A percentile compares a stretch with the other conserved stretches of the same genome.
These are phyloP conservation scores for Hypena proboscidalis DNA, from an alignment of 2,888 invertebrate genomes.

Conservation along the genomic window DNA sequence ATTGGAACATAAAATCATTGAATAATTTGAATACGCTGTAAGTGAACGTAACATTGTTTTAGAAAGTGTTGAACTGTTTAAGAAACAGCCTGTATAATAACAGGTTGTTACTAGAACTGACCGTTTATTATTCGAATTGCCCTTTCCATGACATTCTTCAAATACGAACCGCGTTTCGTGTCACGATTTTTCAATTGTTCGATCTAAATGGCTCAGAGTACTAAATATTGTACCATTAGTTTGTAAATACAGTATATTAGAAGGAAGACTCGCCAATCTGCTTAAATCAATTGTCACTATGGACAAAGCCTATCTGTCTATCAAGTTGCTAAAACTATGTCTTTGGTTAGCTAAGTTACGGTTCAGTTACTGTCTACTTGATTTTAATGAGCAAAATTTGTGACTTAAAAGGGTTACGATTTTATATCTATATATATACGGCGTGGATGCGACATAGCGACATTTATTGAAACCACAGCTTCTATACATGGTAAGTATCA, in stretches of 20 bases:
- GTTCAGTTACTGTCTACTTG: too few relatives aligned
- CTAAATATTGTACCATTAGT: conserved; percentile 41
- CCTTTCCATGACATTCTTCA: conserved; percentile 71
- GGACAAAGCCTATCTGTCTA: too few relatives aligned
- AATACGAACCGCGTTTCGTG: conserved; percentile 51
- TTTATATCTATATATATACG: too few relatives aligned
- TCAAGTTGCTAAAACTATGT: too few relatives aligned
- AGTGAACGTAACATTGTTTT: conserved; percentile 73
- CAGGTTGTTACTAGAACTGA: conserved; percentile 54
- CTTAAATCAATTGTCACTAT: too few relatives aligned
- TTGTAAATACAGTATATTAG: conserved; percentile 31
- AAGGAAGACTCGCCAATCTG: too few relatives aligned
- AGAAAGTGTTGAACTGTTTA: conserved; percentile 70
- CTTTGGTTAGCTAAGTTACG: too few relatives aligned
- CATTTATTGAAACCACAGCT: too few relatives aligned
- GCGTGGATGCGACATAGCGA: too few relatives aligned
- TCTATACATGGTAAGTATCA: too few relatives aligned
- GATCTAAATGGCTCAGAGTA: conserved; percentile 44
- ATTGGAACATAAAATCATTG: conserved; percentile 60
- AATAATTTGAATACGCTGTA: conserved; percentile 69
- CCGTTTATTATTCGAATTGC: conserved; percentile 59
- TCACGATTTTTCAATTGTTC: conserved; percentile 64
- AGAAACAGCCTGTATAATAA: conserved; percentile 55
- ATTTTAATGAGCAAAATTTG: too few relatives aligned
- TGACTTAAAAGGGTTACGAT: too few relatives aligned